Conservation (phyloP, 2,113 vertebrate species). For the Microcebus jonahi region DNA sequence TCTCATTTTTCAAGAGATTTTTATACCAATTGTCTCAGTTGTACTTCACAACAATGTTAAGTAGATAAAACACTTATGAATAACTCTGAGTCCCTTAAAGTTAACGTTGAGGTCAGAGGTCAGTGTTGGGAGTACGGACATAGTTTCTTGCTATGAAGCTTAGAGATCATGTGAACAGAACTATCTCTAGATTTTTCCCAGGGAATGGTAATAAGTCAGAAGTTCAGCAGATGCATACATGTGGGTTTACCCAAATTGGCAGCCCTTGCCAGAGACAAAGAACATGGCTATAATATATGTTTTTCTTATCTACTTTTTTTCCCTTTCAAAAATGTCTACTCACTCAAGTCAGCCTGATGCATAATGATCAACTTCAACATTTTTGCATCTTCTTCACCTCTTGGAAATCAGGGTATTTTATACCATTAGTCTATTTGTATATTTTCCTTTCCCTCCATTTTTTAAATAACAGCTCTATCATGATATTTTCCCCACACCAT, state of each 20-base stretch:
- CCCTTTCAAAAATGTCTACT: neutral
- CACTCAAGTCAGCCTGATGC: neutral
- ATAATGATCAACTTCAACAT: neutral
- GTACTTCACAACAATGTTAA: neutral
- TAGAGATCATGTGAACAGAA: neutral
- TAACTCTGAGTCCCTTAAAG: no score
- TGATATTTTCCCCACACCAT: neutral
- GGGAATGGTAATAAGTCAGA: neutral
- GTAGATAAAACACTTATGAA: accelerated
- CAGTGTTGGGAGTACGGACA: neutral
- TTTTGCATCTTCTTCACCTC: neutral
- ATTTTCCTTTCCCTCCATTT: neutral
- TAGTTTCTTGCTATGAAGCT: neutral
- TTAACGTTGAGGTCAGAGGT: neutral
- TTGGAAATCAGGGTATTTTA: neutral
- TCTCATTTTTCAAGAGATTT: neutral
- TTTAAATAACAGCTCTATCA: neutral
- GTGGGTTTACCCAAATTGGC: neutral
- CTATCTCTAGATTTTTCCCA: neutral
- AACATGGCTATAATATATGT: neutral
- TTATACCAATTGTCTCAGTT: neutral
- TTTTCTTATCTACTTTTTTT: neutral
- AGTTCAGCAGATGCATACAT: neutral
- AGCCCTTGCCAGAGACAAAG: neutral
- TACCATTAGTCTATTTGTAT: neutral